Base-by-base conservation (phyloP, 2,888 invertebrate species). In the Tenthredo mesomela region DNA sequence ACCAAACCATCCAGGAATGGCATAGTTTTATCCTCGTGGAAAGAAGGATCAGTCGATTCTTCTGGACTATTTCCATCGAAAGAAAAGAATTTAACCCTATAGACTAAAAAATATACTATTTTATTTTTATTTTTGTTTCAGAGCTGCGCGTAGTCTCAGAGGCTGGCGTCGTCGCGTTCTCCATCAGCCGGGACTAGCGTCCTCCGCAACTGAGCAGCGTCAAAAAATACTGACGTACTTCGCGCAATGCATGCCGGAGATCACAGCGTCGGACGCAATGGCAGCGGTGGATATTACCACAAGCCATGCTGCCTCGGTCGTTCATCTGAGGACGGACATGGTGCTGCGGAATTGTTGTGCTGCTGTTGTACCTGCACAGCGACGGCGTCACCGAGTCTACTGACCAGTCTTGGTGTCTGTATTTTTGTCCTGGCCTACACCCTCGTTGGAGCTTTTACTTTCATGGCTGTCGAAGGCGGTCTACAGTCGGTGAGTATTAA, bases 371-470 rank as follows among this genome's bases (percentile, higher is more conserved):
- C 93, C 78, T 95, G 94, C 89, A 93, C 94, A 29, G 91, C 93
- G 9, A 93, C 93, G 0, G 93, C 93, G 29, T 93, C 94, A 7
- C 92, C 95, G 18, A 96, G 97, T 0, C 95, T 97, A 10, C 95
- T 98, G 87, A 97, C 97, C 10, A 97, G 97, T 89, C 95, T 97
- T 61, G 97, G 97, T 25, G 95, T 97, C 85, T 97, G 97, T 93
- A 95, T 96, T 88, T 95, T 99, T 84, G 98, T 99, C 25, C 95
- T 99, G 73, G 96, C 96, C 18, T 99, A 99, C 94, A 98, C 98
- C 87, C 95, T 98, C 80, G 95, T 98, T 89, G 99, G 99, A 18
- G 98, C 98, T 37, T 97, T 98, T 91, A 96, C 98, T 85, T 99
- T 99, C 94, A 96, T 97, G 93, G 96, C 97, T 18, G 94, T 98